A percentile compares a stretch with the other conserved stretches of the same genome.
phyloP scores from a whole-genome alignment of 1,140 invertebrate species.

The Pseudomyrmex concolor region DNA sequence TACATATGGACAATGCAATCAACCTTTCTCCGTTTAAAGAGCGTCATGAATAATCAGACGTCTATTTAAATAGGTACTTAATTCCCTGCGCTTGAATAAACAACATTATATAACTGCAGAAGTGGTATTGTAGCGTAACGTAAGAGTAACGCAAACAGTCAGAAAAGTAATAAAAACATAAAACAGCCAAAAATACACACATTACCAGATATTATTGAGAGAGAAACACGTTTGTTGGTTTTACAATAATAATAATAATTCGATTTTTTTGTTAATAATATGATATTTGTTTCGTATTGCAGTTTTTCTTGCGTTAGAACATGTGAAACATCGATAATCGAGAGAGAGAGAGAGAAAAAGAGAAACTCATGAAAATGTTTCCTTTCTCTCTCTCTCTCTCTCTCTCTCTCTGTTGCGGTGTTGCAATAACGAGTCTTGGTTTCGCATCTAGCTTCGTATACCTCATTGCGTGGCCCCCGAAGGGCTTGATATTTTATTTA shows the following conservation, averaged over 20 bases:
- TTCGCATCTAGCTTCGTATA: constrained; percentile 69
- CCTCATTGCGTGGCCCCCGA: constrained; percentile 79
- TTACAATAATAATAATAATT: constrained; percentile 38
- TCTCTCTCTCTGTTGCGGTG: constrained; percentile 45
- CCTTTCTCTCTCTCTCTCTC: constrained; percentile 1
- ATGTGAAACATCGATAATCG: constrained; percentile 30
- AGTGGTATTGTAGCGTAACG: constrained; percentile 35
- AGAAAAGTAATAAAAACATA: constrained; percentile 12
- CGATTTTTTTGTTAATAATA: not conserved
- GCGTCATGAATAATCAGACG: constrained; percentile 1
- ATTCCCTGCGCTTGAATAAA: constrained; percentile 21
- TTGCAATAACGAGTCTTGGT: constrained; percentile 66
- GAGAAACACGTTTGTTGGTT: constrained; percentile 1
- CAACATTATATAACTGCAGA: constrained; percentile 10
- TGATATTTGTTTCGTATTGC: not conserved
- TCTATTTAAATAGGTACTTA: constrained; percentile 36
- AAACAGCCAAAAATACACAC: constrained; percentile 7
- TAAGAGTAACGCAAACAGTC: constrained; percentile 10
- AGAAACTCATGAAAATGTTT: constrained; percentile 52
- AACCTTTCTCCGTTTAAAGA: constrained; percentile 20
- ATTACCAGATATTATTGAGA: not conserved
- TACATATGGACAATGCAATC: constrained; percentile 28
- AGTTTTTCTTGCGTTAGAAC: constrained; percentile 31
- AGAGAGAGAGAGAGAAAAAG: not conserved
- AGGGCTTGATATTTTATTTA: constrained; percentile 81